Evolutionary conservation across 2,888 invertebrate genomes (phyloP).

Genomic region (Cephus sareptanus): DNA sequence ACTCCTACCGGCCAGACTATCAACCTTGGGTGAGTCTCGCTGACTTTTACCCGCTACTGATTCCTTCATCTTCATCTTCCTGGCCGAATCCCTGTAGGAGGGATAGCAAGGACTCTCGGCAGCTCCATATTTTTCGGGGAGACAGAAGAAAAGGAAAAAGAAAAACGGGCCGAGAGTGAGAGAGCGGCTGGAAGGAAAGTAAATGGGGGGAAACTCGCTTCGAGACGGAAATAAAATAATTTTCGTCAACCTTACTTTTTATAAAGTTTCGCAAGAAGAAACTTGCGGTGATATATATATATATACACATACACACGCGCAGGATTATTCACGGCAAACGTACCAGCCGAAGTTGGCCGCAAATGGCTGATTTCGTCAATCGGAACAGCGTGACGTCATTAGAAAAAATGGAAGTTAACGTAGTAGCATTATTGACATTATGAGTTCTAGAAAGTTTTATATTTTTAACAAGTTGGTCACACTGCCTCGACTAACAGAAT

Average conservation of each 20-base stretch:
- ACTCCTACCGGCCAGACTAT: neutral
- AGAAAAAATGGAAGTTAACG: too few species aligned
- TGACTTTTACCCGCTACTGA: neutral
- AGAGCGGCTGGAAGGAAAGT: neutral
- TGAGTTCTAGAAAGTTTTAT: too few species aligned
- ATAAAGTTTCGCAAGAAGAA: neutral
- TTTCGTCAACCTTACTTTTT: neutral
- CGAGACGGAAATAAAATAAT: neutral
- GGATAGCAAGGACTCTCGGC: neutral
- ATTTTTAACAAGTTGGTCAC: too few species aligned
- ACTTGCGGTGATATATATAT: neutral
- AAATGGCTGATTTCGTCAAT: too few species aligned
- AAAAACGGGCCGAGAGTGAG: neutral
- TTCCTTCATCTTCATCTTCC: neutral
- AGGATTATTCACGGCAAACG: too few species aligned
- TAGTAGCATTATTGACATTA: too few species aligned
- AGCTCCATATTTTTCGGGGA: neutral
- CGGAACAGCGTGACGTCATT: too few species aligned
- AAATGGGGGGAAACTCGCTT: neutral
- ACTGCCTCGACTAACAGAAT: too few species aligned
- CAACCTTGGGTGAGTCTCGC: neutral
- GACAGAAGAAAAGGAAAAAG: slow-evolving; percentile 10
- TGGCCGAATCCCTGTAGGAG: neutral
- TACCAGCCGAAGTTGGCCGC: too few species aligned
- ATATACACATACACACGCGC: too few species aligned